A percentile compares a stretch with the other conserved stretches of the same genome.
phyloP scores from a whole-genome alignment of 2,888 invertebrate genomes.

The Graphium colonna region DNA sequence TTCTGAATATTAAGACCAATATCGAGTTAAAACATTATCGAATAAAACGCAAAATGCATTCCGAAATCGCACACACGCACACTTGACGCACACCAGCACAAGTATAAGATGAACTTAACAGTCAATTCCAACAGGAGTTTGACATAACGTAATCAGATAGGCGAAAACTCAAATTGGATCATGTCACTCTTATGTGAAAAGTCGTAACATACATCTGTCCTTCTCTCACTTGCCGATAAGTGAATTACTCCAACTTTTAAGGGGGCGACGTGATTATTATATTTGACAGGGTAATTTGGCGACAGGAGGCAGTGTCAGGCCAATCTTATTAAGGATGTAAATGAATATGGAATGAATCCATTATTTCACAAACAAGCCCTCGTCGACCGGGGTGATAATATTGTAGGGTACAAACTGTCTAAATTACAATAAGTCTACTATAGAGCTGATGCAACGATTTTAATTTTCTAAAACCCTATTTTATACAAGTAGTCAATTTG shows the following conservation, averaged over 20 bases:
- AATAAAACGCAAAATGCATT: background rate
- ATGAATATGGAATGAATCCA: conserved; percentile 79
- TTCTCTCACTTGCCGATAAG: conserved; percentile 34
- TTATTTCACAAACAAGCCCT: conserved; percentile 73
- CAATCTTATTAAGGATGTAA: conserved; percentile 76
- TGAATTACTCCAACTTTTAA: conserved; percentile 41
- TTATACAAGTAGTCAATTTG: background rate
- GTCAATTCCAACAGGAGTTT: conserved; percentile 53
- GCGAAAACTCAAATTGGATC: conserved; percentile 67
- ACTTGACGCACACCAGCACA: conserved; percentile 34
- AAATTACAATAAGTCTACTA: conserved; percentile 34
- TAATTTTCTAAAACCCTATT: background rate
- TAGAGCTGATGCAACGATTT: conserved; percentile 39
- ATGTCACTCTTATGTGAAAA: conserved; percentile 44
- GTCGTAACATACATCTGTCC: conserved; percentile 38
- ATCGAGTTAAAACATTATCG: no score
- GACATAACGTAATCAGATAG: conserved; percentile 67
- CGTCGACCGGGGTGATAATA: conserved; percentile 56
- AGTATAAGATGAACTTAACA: conserved; percentile 35
- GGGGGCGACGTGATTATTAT: conserved; percentile 55
- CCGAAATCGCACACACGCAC: background rate
- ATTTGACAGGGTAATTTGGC: conserved; percentile 71
- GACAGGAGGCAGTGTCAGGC: conserved; percentile 57
- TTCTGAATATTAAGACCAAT: no score
- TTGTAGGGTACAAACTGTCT: conserved; percentile 52